Percentiles rank a stretch among this genome's conserved stretches.
Evolutionary conservation across 1,140 invertebrate species (phyloP).

Genomic region (Matsumurasca onukii): DNA sequence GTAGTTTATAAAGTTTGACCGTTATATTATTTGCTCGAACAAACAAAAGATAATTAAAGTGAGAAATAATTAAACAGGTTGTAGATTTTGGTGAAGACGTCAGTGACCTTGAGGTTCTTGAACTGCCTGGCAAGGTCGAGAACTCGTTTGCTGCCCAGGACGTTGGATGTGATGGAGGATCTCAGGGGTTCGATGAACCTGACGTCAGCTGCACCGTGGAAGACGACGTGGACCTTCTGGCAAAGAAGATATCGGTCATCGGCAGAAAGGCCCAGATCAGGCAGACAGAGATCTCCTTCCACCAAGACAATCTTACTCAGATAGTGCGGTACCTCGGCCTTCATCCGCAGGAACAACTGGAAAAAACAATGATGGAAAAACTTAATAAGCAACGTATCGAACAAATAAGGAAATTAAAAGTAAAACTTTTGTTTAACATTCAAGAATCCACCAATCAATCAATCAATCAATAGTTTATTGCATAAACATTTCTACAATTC

Average conservation of each 20-base stretch:
- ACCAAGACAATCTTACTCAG: not conserved
- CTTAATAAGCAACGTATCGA: too few relatives aligned
- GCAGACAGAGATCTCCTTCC: constrained; percentile 54
- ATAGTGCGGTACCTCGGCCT: constrained; percentile 13
- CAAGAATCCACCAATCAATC: too few relatives aligned
- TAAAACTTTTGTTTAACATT: too few relatives aligned
- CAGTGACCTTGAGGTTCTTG: constrained; percentile 65
- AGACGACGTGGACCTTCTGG: constrained; percentile 38
- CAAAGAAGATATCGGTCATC: constrained; percentile 48
- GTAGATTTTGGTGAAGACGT: too few relatives aligned
- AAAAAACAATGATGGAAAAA: not conserved
- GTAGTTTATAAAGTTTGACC: too few relatives aligned
- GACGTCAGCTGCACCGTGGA: constrained; percentile 75
- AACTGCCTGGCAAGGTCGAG: constrained; percentile 73
- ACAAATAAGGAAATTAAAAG: too few relatives aligned
- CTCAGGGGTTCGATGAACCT: constrained; percentile 74
- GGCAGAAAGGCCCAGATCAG: constrained; percentile 52
- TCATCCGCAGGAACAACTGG: constrained; percentile 2
- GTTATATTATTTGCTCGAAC: too few relatives aligned
- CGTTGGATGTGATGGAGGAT: constrained; percentile 71
- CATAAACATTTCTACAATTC: too few relatives aligned
- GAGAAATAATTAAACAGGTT: too few relatives aligned
- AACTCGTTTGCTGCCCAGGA: constrained; percentile 71
- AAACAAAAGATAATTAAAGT: too few relatives aligned
- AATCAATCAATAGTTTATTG: too few relatives aligned